Evolutionary conservation across 2,113 vertebrate genomes (phyloP).

Genomic region (Gallinago media): DNA sequence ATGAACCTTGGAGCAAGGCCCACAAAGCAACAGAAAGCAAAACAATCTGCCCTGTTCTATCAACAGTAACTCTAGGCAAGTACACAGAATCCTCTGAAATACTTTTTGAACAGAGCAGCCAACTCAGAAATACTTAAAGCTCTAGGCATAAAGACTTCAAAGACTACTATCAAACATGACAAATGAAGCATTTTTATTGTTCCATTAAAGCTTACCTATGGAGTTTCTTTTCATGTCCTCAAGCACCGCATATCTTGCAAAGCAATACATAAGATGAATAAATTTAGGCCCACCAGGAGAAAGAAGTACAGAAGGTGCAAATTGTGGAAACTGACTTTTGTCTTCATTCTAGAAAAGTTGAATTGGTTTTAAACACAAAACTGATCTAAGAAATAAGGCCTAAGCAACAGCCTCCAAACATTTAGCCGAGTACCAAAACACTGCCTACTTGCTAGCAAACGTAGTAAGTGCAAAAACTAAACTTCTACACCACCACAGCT

Average conservation of each 20-base stretch:
- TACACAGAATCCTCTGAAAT: not conserved
- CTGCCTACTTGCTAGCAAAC: not conserved
- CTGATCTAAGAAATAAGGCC: not conserved
- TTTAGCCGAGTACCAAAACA: not conserved
- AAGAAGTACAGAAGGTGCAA: constrained; percentile 82
- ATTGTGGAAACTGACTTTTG: constrained; percentile 63
- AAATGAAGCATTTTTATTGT: not conserved
- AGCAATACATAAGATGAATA: constrained; percentile 73
- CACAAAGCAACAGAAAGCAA: not conserved
- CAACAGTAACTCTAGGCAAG: not conserved
- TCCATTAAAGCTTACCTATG: constrained; percentile 74
- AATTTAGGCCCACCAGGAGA: constrained; percentile 83
- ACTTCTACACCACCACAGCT: not conserved
- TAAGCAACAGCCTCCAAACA: not conserved
- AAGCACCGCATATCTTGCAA: constrained; percentile 81
- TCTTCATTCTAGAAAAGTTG: constrained; percentile 70
- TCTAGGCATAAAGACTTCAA: not conserved
- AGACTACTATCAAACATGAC: not conserved
- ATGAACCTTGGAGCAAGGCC: not conserved
- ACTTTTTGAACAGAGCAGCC: not conserved
- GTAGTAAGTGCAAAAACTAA: not conserved
- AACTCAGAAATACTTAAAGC: not conserved
- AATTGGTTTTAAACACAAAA: not conserved
- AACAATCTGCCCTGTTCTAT: not conserved
- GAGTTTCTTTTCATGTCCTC: constrained; percentile 77